Percentiles rank a stretch among this genome's conserved stretches.
Evolutionary conservation across 2,797 vertebrate species (phyloP).

Genomic region (Pteropus rufus): DNA sequence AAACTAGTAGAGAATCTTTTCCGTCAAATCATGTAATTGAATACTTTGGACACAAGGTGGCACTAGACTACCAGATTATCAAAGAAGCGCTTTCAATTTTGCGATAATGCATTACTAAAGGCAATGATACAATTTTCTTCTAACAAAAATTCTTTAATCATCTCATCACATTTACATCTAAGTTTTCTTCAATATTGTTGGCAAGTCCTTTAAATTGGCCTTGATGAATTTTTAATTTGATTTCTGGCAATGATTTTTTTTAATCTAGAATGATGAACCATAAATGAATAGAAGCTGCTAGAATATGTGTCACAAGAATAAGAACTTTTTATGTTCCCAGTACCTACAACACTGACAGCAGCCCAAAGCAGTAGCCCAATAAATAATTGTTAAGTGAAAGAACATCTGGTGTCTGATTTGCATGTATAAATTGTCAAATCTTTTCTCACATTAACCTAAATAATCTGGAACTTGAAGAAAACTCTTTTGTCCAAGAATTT

Average conservation of each 20-base stretch:
- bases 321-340: not conserved
- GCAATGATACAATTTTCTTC: not conserved
- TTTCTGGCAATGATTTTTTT: not conserved
- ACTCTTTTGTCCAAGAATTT: conserved; percentile 31
- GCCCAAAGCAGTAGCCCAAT: not conserved
- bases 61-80: conserved; percentile 4
- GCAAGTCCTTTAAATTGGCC: not conserved
- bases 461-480: conserved; percentile 32
- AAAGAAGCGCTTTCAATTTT: not conserved
- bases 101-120: not conserved
- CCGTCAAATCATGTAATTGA: not conserved
- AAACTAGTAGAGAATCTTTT: not conserved
- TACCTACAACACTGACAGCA: not conserved
- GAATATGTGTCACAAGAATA: not conserved
- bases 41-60: conserved; percentile 50
- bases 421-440: not conserved
- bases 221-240: not conserved
- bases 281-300: not conserved
- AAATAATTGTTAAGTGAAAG: not conserved
- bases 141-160: not conserved
- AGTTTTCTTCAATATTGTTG: not conserved
- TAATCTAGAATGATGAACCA: not conserved
- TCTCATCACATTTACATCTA: not conserved
- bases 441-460: conserved; percentile 39
- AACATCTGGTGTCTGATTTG: not conserved